Evolutionary conservation across 2,113 vertebrate species (phyloP).

Genomic region (Phalacrocorax brasilianus): DNA sequence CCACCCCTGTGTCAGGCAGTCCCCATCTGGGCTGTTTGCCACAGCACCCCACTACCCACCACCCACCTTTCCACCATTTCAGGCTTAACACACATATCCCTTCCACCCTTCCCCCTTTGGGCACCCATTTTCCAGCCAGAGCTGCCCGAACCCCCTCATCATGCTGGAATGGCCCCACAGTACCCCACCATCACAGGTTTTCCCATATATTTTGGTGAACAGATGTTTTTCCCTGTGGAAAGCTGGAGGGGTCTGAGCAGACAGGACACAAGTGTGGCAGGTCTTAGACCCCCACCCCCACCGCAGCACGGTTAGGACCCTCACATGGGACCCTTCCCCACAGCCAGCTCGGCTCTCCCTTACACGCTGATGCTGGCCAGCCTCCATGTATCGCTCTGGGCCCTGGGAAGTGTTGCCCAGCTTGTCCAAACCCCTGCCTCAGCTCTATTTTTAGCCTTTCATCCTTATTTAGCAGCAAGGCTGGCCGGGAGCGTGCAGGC

Average conservation of each 20-base stretch:
- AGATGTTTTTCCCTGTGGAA: not conserved
- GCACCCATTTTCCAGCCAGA: not conserved
- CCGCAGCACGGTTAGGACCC: not conserved
- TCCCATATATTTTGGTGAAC: not conserved
- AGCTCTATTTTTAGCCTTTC: conserved; percentile 64
- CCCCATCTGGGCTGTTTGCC: not conserved
- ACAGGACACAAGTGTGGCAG: not conserved
- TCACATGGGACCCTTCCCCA: not conserved
- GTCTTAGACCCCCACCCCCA: not conserved
- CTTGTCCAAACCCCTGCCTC: not conserved
- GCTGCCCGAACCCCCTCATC: not conserved
- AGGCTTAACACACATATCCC: not conserved
- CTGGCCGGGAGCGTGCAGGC: not conserved
- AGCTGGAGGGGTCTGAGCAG: not conserved
- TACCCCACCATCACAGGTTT: not conserved
- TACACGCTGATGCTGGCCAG: rapidly evolving
- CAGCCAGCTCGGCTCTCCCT: not conserved
- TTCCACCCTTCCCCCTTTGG: not conserved
- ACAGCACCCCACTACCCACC: not conserved
- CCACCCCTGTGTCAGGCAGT: not conserved
- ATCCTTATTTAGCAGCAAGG: conserved; percentile 67
- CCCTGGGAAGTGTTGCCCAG: not conserved
- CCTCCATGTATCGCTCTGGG: not conserved
- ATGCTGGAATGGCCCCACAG: rapidly evolving
- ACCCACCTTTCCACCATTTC: not conserved